These are phyloP conservation scores for Argyresthia goedartella DNA, from an alignment of 2,888 invertebrate genomes.

Conservation along the genomic window DNA sequence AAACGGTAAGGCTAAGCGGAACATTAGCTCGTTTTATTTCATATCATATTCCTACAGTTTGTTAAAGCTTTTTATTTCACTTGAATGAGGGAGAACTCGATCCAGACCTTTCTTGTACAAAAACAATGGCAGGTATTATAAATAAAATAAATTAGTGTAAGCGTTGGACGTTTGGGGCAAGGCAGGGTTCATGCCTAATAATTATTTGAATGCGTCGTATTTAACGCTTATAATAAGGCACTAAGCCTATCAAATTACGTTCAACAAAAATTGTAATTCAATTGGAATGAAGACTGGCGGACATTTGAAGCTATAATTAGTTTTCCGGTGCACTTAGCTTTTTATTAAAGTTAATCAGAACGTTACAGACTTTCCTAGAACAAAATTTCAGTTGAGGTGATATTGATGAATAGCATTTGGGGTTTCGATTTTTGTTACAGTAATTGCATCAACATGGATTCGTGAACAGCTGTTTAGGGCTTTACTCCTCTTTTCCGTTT, in stretches of 20 bases:
- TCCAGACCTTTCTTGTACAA: constrained; percentile 2
- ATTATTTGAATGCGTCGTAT: constrained; percentile 32
- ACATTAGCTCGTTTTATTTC: constrained; percentile 39
- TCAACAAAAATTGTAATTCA: constrained; percentile 18
- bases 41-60: constrained; percentile 25
- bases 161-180: constrained; percentile 33
- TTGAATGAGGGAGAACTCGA: constrained; percentile 15
- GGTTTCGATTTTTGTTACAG: too few relatives aligned
- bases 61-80: constrained; percentile 21
- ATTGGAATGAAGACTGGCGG: neutral
- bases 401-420: too few relatives aligned
- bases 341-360: too few relatives aligned
- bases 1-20: neutral
- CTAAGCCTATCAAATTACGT: constrained; percentile 41
- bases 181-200: constrained; percentile 26
- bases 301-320: neutral
- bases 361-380: too few relatives aligned
- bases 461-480: too few relatives aligned
- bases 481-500: too few relatives aligned
- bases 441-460: too few relatives aligned
- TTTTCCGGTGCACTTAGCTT: too few relatives aligned
- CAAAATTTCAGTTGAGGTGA: too few relatives aligned
- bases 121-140: constrained; percentile 23
- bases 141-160: constrained; percentile 59
- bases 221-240: constrained; percentile 30